Conservation (phyloP, 2,888 invertebrate genomes). For the Rhamphomyia laevipes region DNA sequence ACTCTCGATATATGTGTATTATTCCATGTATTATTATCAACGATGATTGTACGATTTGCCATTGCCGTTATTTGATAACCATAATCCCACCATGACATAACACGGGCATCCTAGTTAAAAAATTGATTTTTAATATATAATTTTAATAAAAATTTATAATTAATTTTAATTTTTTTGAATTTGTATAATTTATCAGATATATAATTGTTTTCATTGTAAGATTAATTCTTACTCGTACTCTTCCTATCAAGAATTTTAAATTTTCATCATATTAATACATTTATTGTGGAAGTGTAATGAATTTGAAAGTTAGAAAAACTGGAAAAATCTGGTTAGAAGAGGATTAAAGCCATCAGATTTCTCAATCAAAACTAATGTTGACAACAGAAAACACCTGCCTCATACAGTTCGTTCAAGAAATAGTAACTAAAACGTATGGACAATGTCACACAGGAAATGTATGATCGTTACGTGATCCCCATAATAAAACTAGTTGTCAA, state of each 20-base stretch:
- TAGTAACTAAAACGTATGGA: no score
- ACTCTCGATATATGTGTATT: constrained; percentile 97
- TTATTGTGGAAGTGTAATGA: no score
- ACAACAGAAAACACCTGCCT: no score
- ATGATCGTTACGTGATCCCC: no score
- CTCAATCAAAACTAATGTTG: no score
- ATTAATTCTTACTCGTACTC: constrained; percentile 28
- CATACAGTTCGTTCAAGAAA: no score
- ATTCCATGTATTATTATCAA: constrained; percentile 99
- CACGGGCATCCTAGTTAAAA: constrained; percentile 67
- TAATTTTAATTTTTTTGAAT: not conserved
- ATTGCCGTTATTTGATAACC: constrained; percentile 98
- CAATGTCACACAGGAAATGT: no score
- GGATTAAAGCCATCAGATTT: no score
- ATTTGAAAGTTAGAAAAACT: no score
- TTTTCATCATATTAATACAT: constrained; percentile 25
- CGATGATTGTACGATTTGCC: constrained; percentile 95
- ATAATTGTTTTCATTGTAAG: constrained; percentile 14
- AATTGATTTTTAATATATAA: not conserved
- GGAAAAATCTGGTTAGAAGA: no score
- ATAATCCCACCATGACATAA: constrained; percentile 99
- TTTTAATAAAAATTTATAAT: not conserved
- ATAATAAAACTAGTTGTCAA: no score
- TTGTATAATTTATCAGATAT: constrained; percentile 6
- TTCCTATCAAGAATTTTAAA: constrained; percentile 35